Conservation (phyloP, 1,140 invertebrate genomes). For the Panagrolaimus sp. region DNA sequence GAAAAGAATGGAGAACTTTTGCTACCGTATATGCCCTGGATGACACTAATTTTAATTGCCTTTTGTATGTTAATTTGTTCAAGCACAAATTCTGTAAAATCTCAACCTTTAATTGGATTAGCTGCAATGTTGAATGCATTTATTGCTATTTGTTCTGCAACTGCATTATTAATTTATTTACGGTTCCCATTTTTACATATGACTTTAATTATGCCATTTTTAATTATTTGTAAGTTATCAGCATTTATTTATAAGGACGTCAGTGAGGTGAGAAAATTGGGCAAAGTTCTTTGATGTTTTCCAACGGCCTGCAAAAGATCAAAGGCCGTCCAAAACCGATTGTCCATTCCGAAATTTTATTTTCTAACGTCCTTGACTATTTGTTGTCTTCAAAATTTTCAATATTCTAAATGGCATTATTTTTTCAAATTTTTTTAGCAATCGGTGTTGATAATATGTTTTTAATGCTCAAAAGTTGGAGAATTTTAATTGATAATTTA, state of each 20-base stretch:
- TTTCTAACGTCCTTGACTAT: no score
- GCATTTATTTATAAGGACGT: no score
- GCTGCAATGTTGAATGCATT: slow-evolving; percentile 49
- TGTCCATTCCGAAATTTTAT: no score
- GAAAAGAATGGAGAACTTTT: slow-evolving; percentile 50
- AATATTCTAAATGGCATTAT: no score
- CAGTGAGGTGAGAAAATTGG: no score
- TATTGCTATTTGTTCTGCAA: slow-evolving; percentile 43
- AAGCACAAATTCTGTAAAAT: slow-evolving; percentile 30
- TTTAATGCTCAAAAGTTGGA: slow-evolving; percentile 50
- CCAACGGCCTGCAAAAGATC: no score
- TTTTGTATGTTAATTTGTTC: slow-evolving; percentile 47
- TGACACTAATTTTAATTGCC: slow-evolving; percentile 39
- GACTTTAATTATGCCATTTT: slow-evolving; percentile 53
- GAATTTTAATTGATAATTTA: slow-evolving; percentile 26
- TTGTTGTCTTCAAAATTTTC: no score
- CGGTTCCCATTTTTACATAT: slow-evolving; percentile 49
- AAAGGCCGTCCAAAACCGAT: no score
- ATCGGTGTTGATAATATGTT: slow-evolving; percentile 55
- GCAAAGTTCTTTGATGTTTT: no score
- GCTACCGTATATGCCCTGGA: slow-evolving; percentile 52
- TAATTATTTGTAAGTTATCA: slow-evolving; percentile 46
- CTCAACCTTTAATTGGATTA: slow-evolving; percentile 50
- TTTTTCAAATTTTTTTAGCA: no score
- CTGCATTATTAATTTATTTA: slow-evolving; percentile 40